Evolutionary conservation across 2,797 vertebrate species (phyloP).

Genomic region (Mus caroli): DNA sequence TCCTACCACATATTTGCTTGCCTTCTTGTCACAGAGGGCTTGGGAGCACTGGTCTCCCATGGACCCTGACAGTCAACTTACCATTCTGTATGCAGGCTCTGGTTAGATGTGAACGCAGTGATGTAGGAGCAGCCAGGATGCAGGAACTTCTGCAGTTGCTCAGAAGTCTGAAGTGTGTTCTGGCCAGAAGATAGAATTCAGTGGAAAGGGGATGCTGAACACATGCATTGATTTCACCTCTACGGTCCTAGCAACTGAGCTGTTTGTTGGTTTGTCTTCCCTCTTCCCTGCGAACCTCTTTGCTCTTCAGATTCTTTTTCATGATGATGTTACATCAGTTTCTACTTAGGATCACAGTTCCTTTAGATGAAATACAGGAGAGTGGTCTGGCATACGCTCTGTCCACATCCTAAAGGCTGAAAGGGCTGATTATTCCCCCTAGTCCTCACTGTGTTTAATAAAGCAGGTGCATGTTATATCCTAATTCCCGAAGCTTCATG

Average conservation of each 20-base stretch:
- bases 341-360: conserved; percentile 18
- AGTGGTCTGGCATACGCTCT: not conserved
- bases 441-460: conserved; percentile 35
- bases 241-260: not conserved
- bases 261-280: not conserved
- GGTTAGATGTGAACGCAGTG: not conserved
- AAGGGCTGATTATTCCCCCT: not conserved
- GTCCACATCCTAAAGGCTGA: not conserved
- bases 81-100: not conserved
- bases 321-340: not conserved
- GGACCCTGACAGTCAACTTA: not conserved
- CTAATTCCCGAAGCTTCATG: not conserved
- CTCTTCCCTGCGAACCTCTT: not conserved
- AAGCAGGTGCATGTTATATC: not conserved
- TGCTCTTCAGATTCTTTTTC: conserved; percentile 5
- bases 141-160: not conserved
- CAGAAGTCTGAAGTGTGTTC: not conserved
- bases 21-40: not conserved
- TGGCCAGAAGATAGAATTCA: conserved; percentile 42
- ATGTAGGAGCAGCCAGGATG: no score
- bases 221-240: not conserved
- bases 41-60: not conserved
- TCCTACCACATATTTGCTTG: not conserved
- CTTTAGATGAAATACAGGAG: not conserved
- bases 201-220: not conserved